These are phyloP conservation scores for Nerophis ophidion DNA, from an alignment of 2,113 vertebrate genomes.

Conservation along the genomic window DNA sequence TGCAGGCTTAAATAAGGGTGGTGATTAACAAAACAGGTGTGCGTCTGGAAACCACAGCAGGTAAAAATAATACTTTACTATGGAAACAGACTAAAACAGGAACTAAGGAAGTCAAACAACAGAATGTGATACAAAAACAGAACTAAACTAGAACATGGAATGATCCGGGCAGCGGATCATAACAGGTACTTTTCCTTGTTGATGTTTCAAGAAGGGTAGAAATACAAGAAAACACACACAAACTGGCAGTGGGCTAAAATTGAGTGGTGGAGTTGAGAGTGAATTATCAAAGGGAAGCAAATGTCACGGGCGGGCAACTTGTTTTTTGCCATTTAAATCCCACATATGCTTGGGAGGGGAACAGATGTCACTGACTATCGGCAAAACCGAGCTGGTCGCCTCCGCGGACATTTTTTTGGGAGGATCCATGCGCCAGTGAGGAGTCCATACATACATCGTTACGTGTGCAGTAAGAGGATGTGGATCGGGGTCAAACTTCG, in stretches of 20 bases:
- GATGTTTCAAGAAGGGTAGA: neutral
- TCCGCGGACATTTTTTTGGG: slow-evolving; percentile 25
- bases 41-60: too few species aligned
- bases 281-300: slow-evolving; percentile 53
- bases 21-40: too few species aligned
- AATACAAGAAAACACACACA: slow-evolving; percentile 13
- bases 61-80: too few species aligned
- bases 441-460: slow-evolving; percentile 32
- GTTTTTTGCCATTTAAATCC: slow-evolving; percentile 51
- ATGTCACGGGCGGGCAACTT: slow-evolving; percentile 47
- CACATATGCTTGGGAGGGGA: slow-evolving; percentile 49
- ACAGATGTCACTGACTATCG: slow-evolving; percentile 52
- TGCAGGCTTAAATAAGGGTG: too few species aligned
- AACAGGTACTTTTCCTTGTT: too few species aligned
- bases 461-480: slow-evolving; percentile 17
- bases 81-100: too few species aligned
- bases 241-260: slow-evolving; percentile 42
- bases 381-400: slow-evolving; percentile 31
- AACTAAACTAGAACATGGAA: too few species aligned
- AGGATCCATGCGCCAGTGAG: slow-evolving; percentile 32
- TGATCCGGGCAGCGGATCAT: too few species aligned
- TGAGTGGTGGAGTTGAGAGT: slow-evolving; percentile 36
- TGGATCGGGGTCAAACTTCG: slow-evolving; percentile 35
- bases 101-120: too few species aligned
- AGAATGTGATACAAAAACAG: too few species aligned